Base-by-base conservation (phyloP, 2,113 vertebrate species). In the Cichladusa arquata region DNA sequence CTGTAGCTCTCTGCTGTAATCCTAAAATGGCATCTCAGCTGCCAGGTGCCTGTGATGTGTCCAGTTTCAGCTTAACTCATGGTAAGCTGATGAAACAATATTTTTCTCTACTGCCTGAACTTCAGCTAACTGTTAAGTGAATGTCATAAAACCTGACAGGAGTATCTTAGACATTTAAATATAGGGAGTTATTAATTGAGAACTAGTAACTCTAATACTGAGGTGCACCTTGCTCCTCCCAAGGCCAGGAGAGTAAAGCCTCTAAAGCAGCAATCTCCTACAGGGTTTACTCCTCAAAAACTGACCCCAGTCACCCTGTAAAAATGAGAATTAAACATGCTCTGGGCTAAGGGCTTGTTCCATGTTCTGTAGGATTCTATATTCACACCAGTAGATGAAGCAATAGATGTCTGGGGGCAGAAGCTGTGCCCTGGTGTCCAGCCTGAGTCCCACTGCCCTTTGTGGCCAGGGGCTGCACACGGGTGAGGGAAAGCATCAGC, bases 321-420 rank as follows among this genome's bases (percentile, higher is more conserved):
- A 3, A 64, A 62, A 58, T 7, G 79, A 15, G 31, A 86, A 81
- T 40, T 42, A 66, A 58, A 40, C 17, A 45, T 2, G 3, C 7
- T 47, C 6, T 60, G 36, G 51, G 26, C 29, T 62, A 83, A 91
- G 20, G 14, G 6, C 7, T 89, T n/a, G 3, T 42, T 54, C 26
- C 34, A 64, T 16, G 24, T 36, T 58, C 62, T 38, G 6, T 5
- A 28, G 65, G 9, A 56, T 62, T 45, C 11, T 38, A 15, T n/a
- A 36, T n/a, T 58, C 8, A n/a, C 29, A 73, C 42, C 7, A 1
- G 1, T 26, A 47, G 6, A 17, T 1, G 6, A 8, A 36, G 19
- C 22, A 31, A 25, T 8, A 45, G 22, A 19, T 26, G 28, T 17
- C 42, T 62, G 42, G 31, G 44, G n/a, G 18, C 69, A 82, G 81